Evolutionary conservation across 2,113 vertebrate genomes (phyloP), one percentile per base, ranked within the genome.

Genomic region (Lates calcarifer): DNA sequence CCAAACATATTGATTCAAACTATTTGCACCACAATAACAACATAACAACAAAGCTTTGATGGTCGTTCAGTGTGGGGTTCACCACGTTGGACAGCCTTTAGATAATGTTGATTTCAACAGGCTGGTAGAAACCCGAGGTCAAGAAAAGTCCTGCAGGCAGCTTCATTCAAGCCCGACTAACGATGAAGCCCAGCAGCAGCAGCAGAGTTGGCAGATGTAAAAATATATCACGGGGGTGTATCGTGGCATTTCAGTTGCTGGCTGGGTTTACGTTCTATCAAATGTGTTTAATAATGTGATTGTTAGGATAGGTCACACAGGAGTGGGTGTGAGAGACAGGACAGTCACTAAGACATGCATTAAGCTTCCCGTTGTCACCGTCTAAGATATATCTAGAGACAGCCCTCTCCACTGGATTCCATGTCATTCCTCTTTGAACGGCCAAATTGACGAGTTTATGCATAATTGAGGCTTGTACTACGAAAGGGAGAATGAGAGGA

Each of bases 381-480:
- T 39, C 83, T 80, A 71, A 77, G 66, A 90, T 89, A 92, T 90
- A 73, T 83, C 89, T 67, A 75, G 66, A 90, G 89, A 94, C 92
- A 93, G 89, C 66, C 64, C 87, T 71, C 92, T 89, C 91, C 78
- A 83, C 87, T 90, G 89, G 91, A 88, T 80, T 84, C 86, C 89
- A 76, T 90, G 91, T 94, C 89, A 83, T 65, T 86, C 80, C 79
- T 90, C 86, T 91, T 93, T 93, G 87, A 90, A 89, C 83, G 73
- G 86, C 77, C 80, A 87, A 91, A 93, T 85, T 90, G 91, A 93
- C 85, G 79, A 89, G 83, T 92, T 93, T 90, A 91, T 92, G 90
- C 91, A 91, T 93, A 94, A 93, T 92, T 92, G 93, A 93, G 90
- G 77, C 72, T 84, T 86, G 88, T 91, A 84, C 89, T 77, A 90